Evolutionary conservation across 2,797 vertebrate species (phyloP).

Genomic region (Channallabes apus): DNA sequence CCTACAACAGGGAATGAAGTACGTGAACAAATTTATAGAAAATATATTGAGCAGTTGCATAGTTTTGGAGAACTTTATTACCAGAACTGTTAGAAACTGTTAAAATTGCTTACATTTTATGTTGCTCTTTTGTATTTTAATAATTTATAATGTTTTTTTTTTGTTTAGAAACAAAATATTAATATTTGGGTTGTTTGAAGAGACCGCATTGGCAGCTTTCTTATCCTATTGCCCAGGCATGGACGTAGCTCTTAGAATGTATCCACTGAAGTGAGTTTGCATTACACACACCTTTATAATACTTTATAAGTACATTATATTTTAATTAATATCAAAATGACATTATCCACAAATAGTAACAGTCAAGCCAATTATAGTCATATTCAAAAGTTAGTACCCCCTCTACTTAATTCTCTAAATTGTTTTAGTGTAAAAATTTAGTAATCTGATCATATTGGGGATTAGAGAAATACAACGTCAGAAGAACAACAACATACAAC

Average conservation of each 20-base stretch:
- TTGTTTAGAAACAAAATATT: conserved; percentile 89
- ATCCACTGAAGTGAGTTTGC: conserved; percentile 88
- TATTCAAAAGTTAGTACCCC: no score
- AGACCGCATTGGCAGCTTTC: conserved; percentile 92
- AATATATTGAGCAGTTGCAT: conserved; percentile 15
- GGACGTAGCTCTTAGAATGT: conserved; percentile 95
- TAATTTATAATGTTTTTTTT: not conserved
- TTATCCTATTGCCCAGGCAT: conserved; percentile 95
- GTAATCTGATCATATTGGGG: no score
- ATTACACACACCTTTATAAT: not conserved
- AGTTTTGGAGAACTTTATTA: not conserved
- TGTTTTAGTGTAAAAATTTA: no score
- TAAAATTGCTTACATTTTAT: not conserved
- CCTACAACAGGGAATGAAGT: conserved; percentile 98
- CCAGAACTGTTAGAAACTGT: no score
- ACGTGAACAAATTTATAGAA: conserved; percentile 52
- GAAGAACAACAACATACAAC: no score
- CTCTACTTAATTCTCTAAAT: no score
- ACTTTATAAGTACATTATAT: not conserved
- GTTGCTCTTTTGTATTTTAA: not conserved
- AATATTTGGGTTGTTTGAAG: conserved; percentile 96
- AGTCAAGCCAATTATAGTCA: not conserved
- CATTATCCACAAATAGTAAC: not conserved
- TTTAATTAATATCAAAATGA: not conserved
- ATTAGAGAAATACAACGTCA: no score